These are phyloP conservation scores for Sebastes cheni DNA, from an alignment of 2,797 vertebrate genomes.

Conservation along the genomic window DNA sequence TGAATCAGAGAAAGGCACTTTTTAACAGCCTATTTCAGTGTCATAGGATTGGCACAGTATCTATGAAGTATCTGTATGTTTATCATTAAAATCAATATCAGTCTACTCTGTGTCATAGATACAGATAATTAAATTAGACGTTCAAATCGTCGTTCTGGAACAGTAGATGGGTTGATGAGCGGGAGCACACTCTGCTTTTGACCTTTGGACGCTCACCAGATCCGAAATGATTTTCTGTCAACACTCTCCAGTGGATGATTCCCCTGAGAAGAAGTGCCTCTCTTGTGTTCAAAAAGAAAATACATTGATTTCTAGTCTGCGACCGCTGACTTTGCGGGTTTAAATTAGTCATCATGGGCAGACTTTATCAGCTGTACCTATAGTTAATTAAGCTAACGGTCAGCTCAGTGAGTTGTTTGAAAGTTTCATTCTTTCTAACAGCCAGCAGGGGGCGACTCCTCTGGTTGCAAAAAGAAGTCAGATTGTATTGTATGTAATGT, in stretches of 20 bases:
- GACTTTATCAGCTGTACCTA: background rate
- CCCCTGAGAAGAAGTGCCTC: background rate
- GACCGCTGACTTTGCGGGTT: background rate
- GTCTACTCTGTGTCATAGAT: slow-evolving; percentile 8
- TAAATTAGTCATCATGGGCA: background rate
- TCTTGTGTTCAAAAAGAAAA: background rate
- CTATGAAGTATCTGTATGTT: background rate
- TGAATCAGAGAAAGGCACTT: background rate
- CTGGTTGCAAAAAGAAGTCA: no score
- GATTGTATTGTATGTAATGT: no score
- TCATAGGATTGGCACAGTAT: background rate
- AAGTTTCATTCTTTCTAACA: no score
- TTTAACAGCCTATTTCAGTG: background rate
- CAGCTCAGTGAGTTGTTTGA: no score
- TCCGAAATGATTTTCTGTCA: slow-evolving; percentile 71
- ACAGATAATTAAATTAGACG: slow-evolving; percentile 8
- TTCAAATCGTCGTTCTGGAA: slow-evolving; percentile 29
- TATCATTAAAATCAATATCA: slow-evolving; percentile 2
- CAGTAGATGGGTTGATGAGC: slow-evolving; percentile 45
- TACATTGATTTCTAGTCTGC: background rate
- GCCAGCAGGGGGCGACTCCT: no score
- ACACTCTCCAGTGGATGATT: slow-evolving; percentile 2
- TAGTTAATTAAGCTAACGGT: no score
- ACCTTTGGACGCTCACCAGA: slow-evolving; percentile 64
- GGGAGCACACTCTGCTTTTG: slow-evolving; percentile 31